Evolutionary conservation across 2,797 vertebrate genomes (phyloP).

Genomic region (Enteromius treurensis): DNA sequence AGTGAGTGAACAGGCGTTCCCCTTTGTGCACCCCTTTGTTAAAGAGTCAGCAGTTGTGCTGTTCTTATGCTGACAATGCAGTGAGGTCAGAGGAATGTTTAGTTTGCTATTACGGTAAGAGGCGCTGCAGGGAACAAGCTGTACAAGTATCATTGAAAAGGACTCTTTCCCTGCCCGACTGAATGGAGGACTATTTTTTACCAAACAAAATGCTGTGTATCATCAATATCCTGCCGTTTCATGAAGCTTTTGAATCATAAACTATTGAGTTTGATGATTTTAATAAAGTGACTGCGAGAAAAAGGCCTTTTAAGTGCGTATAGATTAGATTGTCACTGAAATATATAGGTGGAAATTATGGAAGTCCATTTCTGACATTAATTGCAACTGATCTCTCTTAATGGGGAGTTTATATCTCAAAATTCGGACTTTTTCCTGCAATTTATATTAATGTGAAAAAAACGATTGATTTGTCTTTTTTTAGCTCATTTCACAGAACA

Average conservation of each 20-base stretch:
- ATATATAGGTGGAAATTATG: no score
- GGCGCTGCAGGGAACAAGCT: constrained; percentile 6
- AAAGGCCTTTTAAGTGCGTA: background rate
- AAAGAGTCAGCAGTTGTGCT: constrained; percentile 27
- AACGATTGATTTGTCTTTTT: no score
- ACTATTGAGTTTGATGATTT: constrained; percentile 14
- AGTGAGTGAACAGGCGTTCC: background rate
- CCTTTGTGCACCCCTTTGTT: constrained; percentile 27
- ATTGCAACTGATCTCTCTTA: no score
- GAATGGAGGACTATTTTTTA: background rate
- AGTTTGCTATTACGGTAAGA: constrained; percentile 34
- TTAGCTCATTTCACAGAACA: no score
- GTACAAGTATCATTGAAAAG: constrained; percentile 28
- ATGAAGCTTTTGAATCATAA: background rate
- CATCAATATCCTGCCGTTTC: background rate
- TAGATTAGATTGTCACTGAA: background rate
- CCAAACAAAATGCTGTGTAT: background rate
- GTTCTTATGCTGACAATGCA: constrained; percentile 32
- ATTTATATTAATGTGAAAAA: no score
- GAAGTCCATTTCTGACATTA: no score
- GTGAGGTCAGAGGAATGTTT: constrained; percentile 39
- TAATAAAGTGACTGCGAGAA: background rate
- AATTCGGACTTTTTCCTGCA: no score
- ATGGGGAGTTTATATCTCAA: no score
- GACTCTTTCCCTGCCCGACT: constrained; percentile 19